These are phyloP conservation scores for Parochlus steinenii DNA, from an alignment of 2,888 invertebrate genomes.

Conservation along the genomic window DNA sequence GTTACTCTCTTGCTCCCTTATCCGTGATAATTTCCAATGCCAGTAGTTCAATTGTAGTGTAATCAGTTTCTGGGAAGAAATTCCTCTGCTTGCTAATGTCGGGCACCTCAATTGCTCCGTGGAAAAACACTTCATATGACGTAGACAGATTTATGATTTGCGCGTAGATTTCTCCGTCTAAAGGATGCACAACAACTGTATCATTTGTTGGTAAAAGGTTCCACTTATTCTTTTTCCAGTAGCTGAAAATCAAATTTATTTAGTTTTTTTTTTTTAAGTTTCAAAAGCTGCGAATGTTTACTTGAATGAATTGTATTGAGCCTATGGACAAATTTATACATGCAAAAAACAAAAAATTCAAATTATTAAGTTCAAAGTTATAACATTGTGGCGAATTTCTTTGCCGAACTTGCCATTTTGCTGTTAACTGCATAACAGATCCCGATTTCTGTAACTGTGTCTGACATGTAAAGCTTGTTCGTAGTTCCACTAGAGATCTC, in stretches of 20 bases:
- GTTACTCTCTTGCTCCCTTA: slow-evolving; percentile 36
- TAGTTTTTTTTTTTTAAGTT: too few species aligned
- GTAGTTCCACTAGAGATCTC: slow-evolving; percentile 38
- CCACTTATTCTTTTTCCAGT: slow-evolving; percentile 41
- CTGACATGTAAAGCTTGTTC: slow-evolving; percentile 34
- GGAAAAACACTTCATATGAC: slow-evolving; percentile 46
- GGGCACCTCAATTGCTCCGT: slow-evolving; percentile 49
- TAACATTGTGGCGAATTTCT: background rate
- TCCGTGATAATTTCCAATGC: slow-evolving; percentile 42
- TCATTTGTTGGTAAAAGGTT: slow-evolving; percentile 30
- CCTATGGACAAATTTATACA: too few species aligned
- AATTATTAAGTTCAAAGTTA: too few species aligned
- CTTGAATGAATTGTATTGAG: slow-evolving; percentile 23
- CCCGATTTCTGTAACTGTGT: slow-evolving; percentile 50
- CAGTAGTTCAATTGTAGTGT: slow-evolving; percentile 41
- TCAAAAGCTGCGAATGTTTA: too few species aligned
- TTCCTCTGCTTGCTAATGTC: slow-evolving; percentile 43
- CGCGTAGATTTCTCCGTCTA: slow-evolving; percentile 60
- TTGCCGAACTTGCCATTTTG: slow-evolving; percentile 32
- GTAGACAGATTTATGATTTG: slow-evolving; percentile 53
- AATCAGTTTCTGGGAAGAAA: slow-evolving; percentile 34
- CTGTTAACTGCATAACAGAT: slow-evolving; percentile 53
- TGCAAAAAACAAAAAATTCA: too few species aligned
- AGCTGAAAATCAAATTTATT: slow-evolving; percentile 35
- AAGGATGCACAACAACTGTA: slow-evolving; percentile 44